phyloP scores from a whole-genome alignment of 2,113 vertebrate genomes.

The Gulo gulo region DNA sequence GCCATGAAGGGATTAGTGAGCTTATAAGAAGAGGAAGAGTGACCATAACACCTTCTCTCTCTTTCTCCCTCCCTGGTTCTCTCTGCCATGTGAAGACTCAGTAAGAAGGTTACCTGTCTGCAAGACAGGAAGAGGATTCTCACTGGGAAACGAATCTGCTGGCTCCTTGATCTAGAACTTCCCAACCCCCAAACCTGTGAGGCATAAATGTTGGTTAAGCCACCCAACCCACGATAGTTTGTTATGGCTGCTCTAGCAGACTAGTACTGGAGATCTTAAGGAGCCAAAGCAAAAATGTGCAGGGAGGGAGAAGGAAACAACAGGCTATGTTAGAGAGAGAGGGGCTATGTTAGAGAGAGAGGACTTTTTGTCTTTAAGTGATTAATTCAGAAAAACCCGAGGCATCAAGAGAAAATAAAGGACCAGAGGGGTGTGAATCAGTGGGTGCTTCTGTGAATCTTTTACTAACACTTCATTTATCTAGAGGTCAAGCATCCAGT shows the following conservation, averaged over 20 bases:
- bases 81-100: neutral
- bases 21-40: neutral
- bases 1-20: neutral
- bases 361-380: neutral
- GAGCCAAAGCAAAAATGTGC: neutral
- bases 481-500: neutral
- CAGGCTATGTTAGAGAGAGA: neutral
- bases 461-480: neutral
- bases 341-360: neutral
- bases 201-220: neutral
- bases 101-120: neutral
- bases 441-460: neutral
- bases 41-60: neutral
- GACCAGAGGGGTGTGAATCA: neutral
- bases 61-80: neutral
- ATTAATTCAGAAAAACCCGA: neutral
- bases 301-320: neutral
- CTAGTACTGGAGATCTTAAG: neutral
- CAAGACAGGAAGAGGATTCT: neutral
- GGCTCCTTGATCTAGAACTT: neutral
- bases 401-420: neutral
- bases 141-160: neutral
- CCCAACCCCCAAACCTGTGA: neutral
- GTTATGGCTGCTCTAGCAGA: neutral
- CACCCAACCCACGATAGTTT: neutral